phyloP scores from a whole-genome alignment of 2,797 vertebrate species.

The Cryptoblepharus egeriae region DNA sequence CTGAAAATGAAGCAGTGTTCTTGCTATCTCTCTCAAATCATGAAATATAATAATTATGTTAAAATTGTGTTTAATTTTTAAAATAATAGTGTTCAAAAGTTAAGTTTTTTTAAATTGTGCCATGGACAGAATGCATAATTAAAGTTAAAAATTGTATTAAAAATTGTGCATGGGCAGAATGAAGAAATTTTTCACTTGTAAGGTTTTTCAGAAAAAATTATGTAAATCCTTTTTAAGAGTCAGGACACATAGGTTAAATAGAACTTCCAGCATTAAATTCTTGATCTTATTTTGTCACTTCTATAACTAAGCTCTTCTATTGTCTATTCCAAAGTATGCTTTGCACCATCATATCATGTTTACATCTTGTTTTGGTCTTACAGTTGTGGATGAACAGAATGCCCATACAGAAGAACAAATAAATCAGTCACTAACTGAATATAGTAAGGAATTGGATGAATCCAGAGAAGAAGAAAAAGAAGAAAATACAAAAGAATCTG shows the following conservation, averaged over 20 bases:
- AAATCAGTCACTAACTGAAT: constrained; percentile 82
- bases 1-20: background rate
- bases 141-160: no score
- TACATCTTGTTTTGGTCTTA: constrained; percentile 26
- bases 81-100: no score
- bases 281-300: background rate
- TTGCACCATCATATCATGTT: no score
- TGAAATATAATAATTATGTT: no score
- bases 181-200: background rate
- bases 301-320: constrained; percentile 11
- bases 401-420: constrained; percentile 85
- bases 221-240: background rate
- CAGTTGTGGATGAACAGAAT: constrained; percentile 95
- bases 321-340: background rate
- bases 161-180: background rate
- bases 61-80: no score
- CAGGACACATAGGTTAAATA: background rate
- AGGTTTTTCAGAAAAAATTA: background rate
- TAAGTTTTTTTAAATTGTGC: no score
- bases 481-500: constrained; percentile 89
- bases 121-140: no score
- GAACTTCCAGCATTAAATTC: background rate
- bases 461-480: constrained; percentile 91
- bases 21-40: background rate
- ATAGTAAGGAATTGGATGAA: constrained; percentile 89